Evolutionary conservation across 1,140 invertebrate genomes (phyloP), one percentile per base, ranked within the genome.

Genomic region (Hyphantria cunea): DNA sequence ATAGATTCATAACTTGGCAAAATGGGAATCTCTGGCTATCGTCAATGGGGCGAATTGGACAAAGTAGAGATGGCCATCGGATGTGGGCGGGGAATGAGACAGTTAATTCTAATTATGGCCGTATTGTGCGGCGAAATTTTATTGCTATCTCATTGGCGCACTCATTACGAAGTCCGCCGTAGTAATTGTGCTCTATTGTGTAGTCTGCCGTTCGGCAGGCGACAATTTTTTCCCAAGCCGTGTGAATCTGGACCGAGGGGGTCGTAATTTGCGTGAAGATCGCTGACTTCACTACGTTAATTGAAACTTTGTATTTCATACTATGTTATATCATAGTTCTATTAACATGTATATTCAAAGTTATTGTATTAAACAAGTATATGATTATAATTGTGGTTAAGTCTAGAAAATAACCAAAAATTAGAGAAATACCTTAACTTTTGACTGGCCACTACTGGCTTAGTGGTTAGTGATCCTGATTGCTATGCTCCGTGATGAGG

Each of bases 81-180:
- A 84, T 83, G 85, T 90, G 83, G 83, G 81, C 63, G 83, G 76
- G 76, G 78, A 82, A 83, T 77, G 85, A 87, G 83, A 90, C 85
- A 87, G 87, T 90, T 90, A 88, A 90, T 90, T 87, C 83, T 90
- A 90, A 90, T 90, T 88, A 90, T 81, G 77, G 71, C 72, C 59
- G 78, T 84, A 88, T 90, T 90, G 85, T 90, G 77, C 67, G 78
- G 76, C 80, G 74, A 83, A 85, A 87, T 84, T 88, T 90, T 90
- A 90, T 88, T 78, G 84, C 87, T 83, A 88, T 87, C 87, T 88
- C 87, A 88, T 90, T 87, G 86, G 84, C 73, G 75, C 76, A 68
- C 76, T 88, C 80, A 88, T 88, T 86, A 86, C 73, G 61, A 15
- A 50, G 53, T 39, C 61, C 63, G 53, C 50, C 79, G 49, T 44